These are phyloP conservation scores for Scytalopus superciliaris DNA, from an alignment of 2,113 vertebrate species.

Conservation along the genomic window DNA sequence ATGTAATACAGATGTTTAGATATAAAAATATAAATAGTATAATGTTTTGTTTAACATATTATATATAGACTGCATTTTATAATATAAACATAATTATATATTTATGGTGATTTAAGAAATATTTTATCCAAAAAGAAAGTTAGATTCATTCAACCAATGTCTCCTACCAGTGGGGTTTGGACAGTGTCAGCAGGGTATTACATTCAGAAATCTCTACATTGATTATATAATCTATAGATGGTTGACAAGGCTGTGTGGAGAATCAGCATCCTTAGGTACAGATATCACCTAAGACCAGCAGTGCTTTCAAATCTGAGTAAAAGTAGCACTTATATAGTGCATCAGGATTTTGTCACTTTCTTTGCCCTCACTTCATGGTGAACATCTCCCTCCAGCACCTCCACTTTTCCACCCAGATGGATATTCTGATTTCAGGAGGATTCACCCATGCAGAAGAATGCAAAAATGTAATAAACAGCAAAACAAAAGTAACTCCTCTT, in stretches of 20 bases:
- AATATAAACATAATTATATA: not conserved
- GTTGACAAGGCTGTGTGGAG: not conserved
- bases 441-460: not conserved
- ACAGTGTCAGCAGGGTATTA: not conserved
- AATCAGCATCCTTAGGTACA: not conserved
- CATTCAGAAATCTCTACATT: not conserved
- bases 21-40: not conserved
- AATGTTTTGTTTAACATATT: not conserved
- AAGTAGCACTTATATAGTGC: not conserved
- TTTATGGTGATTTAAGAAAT: not conserved
- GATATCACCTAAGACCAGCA: not conserved
- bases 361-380: not conserved
- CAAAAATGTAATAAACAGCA: not conserved
- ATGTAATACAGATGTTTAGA: not conserved
- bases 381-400: not conserved
- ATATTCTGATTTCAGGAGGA: not conserved
- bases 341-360: not conserved
- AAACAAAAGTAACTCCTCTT: too few species aligned
- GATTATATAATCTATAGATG: not conserved
- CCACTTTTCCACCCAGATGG: not conserved
- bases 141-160: not conserved
- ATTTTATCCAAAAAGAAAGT: not conserved
- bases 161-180: not conserved
- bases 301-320: not conserved
- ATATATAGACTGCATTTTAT: not conserved